These are phyloP conservation scores for Coreoperca whiteheadi DNA, from an alignment of 2,113 vertebrate species.

Conservation along the genomic window DNA sequence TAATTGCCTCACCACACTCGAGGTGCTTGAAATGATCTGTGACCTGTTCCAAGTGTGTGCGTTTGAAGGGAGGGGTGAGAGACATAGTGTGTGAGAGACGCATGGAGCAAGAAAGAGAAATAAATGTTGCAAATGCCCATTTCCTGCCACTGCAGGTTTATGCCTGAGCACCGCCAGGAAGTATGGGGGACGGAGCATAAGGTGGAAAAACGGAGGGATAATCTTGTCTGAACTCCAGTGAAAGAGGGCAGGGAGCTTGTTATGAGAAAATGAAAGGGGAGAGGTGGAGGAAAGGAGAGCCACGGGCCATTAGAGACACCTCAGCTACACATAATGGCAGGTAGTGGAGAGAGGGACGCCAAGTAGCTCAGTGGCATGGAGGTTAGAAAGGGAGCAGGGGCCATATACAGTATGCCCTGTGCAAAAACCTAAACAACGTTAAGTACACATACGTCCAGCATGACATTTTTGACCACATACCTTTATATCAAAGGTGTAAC, in stretches of 20 bases:
- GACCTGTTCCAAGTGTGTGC: conserved; percentile 69
- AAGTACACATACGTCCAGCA: neutral
- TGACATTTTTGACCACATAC: neutral
- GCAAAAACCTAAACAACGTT: neutral
- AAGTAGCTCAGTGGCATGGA: conserved; percentile 37
- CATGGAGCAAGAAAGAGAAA: conserved; percentile 57
- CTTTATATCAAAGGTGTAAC: neutral
- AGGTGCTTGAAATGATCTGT: conserved; percentile 80
- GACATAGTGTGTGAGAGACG: conserved; percentile 33
- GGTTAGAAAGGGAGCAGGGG: conserved; percentile 21
- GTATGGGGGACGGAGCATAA: conserved; percentile 69
- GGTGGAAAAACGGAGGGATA: conserved; percentile 77
- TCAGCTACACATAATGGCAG: conserved; percentile 66
- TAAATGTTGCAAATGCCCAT: conserved; percentile 73
- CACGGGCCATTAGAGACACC: conserved; percentile 75
- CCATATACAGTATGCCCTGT: neutral
- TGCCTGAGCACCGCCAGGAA: conserved; percentile 63
- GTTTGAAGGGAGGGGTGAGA: conserved; percentile 43
- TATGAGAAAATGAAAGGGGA: conserved; percentile 80
- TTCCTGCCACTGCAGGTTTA: conserved; percentile 72
- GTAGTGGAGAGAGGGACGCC: conserved; percentile 42
- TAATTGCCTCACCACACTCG: conserved; percentile 75
- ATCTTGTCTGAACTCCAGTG: conserved; percentile 79
- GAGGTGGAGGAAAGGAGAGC: conserved; percentile 73
- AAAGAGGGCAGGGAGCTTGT: conserved; percentile 76